Conservation (phyloP, 2,797 vertebrate genomes). For the Psittacula derbiana region DNA sequence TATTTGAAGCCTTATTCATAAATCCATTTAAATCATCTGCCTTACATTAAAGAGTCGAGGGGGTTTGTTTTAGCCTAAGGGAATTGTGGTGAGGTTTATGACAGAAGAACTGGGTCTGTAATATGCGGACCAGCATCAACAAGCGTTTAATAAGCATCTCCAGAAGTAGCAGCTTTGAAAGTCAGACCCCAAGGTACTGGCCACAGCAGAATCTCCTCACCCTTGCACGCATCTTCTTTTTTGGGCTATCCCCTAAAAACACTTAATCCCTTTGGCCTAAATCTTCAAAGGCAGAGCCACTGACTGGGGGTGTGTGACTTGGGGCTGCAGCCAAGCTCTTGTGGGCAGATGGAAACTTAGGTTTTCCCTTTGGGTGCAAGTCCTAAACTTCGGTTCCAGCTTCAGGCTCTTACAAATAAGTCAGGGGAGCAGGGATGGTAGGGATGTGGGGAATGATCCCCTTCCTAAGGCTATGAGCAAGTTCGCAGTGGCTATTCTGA, state of each 20-base stretch:
- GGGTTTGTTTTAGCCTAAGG: background rate
- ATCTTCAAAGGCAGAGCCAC: background rate
- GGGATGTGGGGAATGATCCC: accelerated
- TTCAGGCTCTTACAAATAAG: background rate
- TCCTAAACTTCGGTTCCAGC: background rate
- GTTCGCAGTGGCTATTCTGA: background rate
- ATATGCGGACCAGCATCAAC: background rate
- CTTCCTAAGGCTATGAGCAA: background rate
- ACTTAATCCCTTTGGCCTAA: background rate
- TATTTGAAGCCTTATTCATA: background rate
- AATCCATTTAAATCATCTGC: background rate
- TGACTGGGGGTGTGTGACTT: background rate
- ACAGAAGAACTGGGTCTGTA: background rate
- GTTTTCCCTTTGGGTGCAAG: background rate
- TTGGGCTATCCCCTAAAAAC: background rate
- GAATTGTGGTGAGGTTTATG: background rate
- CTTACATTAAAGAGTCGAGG: background rate
- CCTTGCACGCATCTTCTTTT: background rate
- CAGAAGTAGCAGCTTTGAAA: background rate
- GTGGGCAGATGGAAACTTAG: background rate
- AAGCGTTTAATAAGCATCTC: background rate
- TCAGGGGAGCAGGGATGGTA: background rate
- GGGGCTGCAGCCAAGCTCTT: background rate
- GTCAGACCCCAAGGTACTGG: background rate
- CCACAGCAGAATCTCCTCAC: background rate